Evolutionary conservation across 2,113 vertebrate genomes (phyloP).

Genomic region (Ceratotherium simum): DNA sequence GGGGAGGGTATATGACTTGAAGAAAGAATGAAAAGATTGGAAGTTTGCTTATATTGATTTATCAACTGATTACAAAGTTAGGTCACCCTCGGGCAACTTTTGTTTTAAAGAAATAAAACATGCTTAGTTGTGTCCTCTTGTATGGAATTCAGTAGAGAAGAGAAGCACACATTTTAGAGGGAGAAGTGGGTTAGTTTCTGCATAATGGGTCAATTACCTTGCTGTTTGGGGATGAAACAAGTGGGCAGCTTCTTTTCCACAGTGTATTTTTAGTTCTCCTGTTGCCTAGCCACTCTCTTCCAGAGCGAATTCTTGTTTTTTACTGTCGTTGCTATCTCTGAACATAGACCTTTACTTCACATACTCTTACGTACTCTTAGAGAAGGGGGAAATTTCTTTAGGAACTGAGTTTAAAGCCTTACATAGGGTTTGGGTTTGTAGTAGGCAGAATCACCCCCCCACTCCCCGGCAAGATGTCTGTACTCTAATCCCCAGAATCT

Average conservation of each 20-base stretch:
- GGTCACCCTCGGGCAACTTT: not conserved
- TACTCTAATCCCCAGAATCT: not conserved
- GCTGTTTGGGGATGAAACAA: not conserved
- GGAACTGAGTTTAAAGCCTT: constrained; percentile 42
- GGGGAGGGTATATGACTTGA: not conserved
- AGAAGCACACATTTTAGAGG: not conserved
- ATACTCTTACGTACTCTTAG: not conserved
- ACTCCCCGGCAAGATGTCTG: not conserved
- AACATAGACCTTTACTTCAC: constrained; percentile 16
- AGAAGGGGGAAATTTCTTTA: not conserved
- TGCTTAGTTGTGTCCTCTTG: not conserved
- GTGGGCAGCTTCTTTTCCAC: not conserved
- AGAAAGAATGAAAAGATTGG: constrained; percentile 54
- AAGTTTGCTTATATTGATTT: constrained; percentile 54
- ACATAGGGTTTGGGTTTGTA: not conserved
- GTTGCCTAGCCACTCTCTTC: not conserved
- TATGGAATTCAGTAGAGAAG: not conserved
- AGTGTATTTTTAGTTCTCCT: constrained; percentile 23
- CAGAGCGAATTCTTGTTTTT: constrained; percentile 16
- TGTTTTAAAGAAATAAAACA: not conserved
- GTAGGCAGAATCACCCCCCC: not conserved
- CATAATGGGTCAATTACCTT: not conserved
- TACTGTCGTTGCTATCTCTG: not conserved
- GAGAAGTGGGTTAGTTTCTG: not conserved
- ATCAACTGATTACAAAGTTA: constrained; percentile 52